These are phyloP conservation scores for Pseudochirops cupreus DNA, from an alignment of 2,797 vertebrate species.

Conservation along the genomic window DNA sequence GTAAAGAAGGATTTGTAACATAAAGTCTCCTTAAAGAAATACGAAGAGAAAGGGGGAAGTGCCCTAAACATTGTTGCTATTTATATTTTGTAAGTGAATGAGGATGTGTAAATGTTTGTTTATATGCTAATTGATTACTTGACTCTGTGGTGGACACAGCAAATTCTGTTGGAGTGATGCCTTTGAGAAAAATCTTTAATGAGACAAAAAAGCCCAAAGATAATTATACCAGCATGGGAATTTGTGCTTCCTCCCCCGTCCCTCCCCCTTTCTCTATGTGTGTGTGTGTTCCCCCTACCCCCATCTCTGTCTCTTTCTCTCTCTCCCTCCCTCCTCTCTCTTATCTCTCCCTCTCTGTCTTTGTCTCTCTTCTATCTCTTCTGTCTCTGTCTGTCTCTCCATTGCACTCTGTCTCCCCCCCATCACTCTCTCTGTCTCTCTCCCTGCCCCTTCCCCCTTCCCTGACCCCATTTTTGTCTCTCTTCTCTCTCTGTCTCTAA, in stretches of 20 bases:
- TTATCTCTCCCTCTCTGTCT: no score
- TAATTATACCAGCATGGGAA: slow-evolving; percentile 75
- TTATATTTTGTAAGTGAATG: slow-evolving; percentile 87
- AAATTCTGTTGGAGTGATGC: slow-evolving; percentile 83
- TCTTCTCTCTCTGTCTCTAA: no score
- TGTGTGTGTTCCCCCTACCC: no score
- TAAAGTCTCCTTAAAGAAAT: slow-evolving; percentile 84
- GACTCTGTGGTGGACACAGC: slow-evolving; percentile 85
- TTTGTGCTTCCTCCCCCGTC: background rate
- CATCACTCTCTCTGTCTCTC: background rate
- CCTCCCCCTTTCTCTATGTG: no score
- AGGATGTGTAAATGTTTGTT: slow-evolving; percentile 87
- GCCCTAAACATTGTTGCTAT: slow-evolving; percentile 87
- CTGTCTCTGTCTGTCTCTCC: no score
- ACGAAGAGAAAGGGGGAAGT: slow-evolving; percentile 63
- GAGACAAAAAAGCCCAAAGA: slow-evolving; percentile 85
- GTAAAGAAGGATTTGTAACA: slow-evolving; percentile 81
- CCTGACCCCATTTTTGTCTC: background rate
- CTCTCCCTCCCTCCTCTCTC: no score
- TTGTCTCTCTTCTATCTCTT: no score
- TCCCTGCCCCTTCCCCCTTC: no score
- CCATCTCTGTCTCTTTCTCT: background rate
- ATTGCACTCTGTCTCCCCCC: background rate
- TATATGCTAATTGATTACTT: slow-evolving; percentile 85
- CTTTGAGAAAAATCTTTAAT: slow-evolving; percentile 81